Percentiles rank a stretch among this genome's conserved stretches.
These are phyloP conservation scores for Zaprionus kolodkinae DNA, from an alignment of 1,140 invertebrate species.

Conservation along the genomic window DNA sequence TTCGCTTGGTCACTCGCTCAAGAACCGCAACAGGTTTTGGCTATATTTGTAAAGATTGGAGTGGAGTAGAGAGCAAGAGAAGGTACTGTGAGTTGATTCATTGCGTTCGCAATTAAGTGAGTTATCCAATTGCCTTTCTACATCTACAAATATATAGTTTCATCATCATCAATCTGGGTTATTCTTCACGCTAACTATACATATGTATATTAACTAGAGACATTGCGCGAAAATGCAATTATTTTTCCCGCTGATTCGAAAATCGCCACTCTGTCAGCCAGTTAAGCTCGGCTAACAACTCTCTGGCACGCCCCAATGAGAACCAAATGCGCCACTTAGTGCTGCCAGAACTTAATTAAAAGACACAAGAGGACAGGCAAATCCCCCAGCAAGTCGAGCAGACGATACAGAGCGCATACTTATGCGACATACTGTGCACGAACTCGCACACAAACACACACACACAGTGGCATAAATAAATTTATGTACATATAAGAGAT, in stretches of 20 bases:
- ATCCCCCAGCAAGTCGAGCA: constrained; percentile 27
- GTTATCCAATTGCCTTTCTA: neutral
- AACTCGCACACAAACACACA: neutral
- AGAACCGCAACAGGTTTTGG: constrained; percentile 49
- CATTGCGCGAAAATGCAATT: constrained; percentile 12
- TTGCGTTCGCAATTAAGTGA: neutral
- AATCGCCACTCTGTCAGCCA: constrained; percentile 29
- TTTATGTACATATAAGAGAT: constrained; percentile 7
- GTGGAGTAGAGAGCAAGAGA: constrained; percentile 6
- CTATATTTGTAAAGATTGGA: neutral
- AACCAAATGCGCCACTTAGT: constrained; percentile 39
- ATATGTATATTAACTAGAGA: neutral
- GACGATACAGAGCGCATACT: constrained; percentile 26
- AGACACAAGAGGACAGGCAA: constrained; percentile 28
- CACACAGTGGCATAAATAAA: neutral
- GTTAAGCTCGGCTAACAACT: constrained; percentile 35
- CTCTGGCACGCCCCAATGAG: constrained; percentile 25
- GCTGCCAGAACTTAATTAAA: constrained; percentile 61
- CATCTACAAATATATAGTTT: neutral
- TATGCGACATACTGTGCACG: constrained; percentile 23
- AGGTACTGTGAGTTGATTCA: neutral
- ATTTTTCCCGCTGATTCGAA: constrained; percentile 25
- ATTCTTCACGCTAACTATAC: neutral
- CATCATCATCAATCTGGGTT: neutral
- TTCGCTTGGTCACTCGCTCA: constrained; percentile 36